These are phyloP conservation scores for Recurvirostra avosetta DNA, from an alignment of 2,113 vertebrate species.

Conservation along the genomic window DNA sequence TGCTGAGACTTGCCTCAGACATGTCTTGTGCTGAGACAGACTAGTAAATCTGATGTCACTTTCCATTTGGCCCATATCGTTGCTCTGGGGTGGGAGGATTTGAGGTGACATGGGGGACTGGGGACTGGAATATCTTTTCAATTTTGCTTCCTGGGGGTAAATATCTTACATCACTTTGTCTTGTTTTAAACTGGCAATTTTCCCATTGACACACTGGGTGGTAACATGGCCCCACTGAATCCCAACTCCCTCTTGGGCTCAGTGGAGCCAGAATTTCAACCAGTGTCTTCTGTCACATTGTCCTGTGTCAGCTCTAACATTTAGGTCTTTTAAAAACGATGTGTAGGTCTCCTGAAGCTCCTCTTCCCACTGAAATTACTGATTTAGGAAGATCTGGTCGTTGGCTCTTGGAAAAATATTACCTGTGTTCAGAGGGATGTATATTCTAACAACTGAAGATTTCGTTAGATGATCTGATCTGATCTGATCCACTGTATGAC, in stretches of 20 bases:
- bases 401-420: neutral
- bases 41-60: neutral
- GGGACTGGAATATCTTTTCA: neutral
- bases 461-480: neutral
- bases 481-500: slow-evolving; percentile 21
- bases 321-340: neutral
- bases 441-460: neutral
- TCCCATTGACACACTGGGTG: slow-evolving; percentile 18
- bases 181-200: neutral
- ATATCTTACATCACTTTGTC: neutral
- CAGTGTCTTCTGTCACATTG: neutral
- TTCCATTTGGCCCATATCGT: neutral
- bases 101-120: neutral
- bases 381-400: neutral
- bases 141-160: neutral
- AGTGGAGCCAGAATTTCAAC: neutral
- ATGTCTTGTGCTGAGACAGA: neutral
- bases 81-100: neutral
- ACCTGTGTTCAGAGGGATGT: neutral
- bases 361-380: neutral
- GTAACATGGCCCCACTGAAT: neutral
- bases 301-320: neutral
- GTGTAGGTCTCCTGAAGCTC: neutral
- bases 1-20: neutral
- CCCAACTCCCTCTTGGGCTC: neutral